Base-by-base conservation (phyloP, 2,797 vertebrate genomes). In the Acridotheres tristis region DNA sequence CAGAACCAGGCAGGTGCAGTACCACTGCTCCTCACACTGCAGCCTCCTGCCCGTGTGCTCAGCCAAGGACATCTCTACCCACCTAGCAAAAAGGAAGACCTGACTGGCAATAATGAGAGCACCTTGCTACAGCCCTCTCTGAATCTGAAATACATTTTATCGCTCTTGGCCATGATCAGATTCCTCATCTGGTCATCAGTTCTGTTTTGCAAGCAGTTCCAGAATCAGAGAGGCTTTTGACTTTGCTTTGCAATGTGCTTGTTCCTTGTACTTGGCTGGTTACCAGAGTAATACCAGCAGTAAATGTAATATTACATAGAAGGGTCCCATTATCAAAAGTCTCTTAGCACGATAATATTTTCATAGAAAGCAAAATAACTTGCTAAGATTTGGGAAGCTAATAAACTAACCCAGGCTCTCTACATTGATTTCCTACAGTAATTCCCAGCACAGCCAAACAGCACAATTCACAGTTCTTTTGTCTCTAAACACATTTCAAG, bases 401-500 rank as follows among this genome's bases (percentile, higher is more conserved):
- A 55, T 76, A 36, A 85, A 51, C n/a, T 21, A 54, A 80, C 27
- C 11, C 6, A 1, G 54, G 40, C 22, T 83, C 89, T 74, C 63
- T 55, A 21, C 7, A 1, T 47, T 40, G 45, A 15, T 47, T 85
- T 80, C 54, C 57, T 54, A 6, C 42, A 29, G 43, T 16, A 51
- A 78, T 50, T 95, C 53, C 67, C 83, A 84, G 83, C 29, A 22
- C 51, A 55, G 40, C 9, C 66, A 48, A 57, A 76, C 3, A 91
- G 38, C 45, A 61, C 78, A 61, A 50, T 71, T 67, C 62, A 62
- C 73, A 66, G 76, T 15, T 81, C 83, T 81, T 88, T 34, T 66
- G n/a, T 72, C 88, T 62, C 62, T 38, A 86, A 90, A 63, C 69
- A 81, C 66, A 30, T 84, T 66, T 72, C 94, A 91, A 94, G 91